These are phyloP conservation scores for Protobothrops mucrosquamatus DNA, from an alignment of 2,113 vertebrate species.

Conservation along the genomic window DNA sequence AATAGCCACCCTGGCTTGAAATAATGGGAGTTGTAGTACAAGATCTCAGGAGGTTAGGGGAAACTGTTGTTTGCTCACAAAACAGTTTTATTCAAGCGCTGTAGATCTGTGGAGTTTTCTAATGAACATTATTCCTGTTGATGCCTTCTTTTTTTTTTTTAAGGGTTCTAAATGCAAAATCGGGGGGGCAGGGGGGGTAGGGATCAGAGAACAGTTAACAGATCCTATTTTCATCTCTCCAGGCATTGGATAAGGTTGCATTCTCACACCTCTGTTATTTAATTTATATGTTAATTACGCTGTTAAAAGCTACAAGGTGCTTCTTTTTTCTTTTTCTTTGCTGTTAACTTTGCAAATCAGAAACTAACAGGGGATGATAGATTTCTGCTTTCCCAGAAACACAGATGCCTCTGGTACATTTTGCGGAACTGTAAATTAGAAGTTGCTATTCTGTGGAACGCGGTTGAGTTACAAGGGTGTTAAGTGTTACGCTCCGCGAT, in stretches of 20 bases:
- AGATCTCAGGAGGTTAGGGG: neutral
- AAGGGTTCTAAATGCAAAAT: neutral
- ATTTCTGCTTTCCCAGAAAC: neutral
- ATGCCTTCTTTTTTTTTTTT: neutral
- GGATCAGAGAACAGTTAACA: neutral
- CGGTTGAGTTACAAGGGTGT: neutral
- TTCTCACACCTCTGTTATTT: neutral
- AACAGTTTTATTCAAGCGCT: neutral
- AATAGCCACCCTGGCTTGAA: neutral
- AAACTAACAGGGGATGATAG: neutral
- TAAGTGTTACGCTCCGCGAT: neutral
- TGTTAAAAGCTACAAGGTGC: neutral
- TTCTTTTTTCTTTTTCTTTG: neutral
- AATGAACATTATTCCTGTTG: neutral
- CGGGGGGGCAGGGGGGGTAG: too few species aligned
- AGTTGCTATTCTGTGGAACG: neutral
- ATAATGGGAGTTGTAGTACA: neutral
- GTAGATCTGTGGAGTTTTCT: neutral
- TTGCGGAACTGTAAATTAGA: neutral
- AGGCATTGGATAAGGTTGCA: neutral
- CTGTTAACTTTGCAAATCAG: neutral
- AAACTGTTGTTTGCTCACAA: neutral
- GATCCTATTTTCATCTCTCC: conserved; percentile 1
- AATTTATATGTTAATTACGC: conserved; percentile 22
- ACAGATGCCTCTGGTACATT: neutral